These are phyloP conservation scores for Notoglanidium macrostoma DNA, from an alignment of 2,797 vertebrate species.

Conservation along the genomic window DNA sequence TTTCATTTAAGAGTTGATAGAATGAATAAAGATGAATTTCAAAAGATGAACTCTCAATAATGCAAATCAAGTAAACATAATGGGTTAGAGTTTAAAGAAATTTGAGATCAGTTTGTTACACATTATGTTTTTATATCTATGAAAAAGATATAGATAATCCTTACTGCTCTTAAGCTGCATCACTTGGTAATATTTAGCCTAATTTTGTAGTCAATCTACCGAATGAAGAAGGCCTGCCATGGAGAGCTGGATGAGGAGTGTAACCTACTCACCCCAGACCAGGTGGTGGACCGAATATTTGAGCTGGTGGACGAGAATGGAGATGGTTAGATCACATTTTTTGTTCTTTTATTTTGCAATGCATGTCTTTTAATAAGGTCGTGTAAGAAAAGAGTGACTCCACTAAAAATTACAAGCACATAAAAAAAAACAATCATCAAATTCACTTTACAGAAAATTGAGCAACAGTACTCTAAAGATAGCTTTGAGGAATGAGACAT, in stretches of 20 bases:
- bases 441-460: not conserved
- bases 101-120: not conserved
- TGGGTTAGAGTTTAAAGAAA: not conserved
- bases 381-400: not conserved
- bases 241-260: slow-evolving; percentile 78
- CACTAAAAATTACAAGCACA: not conserved
- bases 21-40: not conserved
- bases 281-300: slow-evolving; percentile 97
- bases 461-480: not conserved
- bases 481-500: not conserved
- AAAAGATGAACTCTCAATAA: not conserved
- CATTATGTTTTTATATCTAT: not conserved
- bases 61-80: not conserved
- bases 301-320: slow-evolving; percentile 93
- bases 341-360: not conserved
- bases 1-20: not conserved
- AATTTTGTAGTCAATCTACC: slow-evolving; percentile 86
- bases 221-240: slow-evolving; percentile 89
- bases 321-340: slow-evolving; percentile 80
- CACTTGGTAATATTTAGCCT: slow-evolving; percentile 27
- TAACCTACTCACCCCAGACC: slow-evolving; percentile 85
- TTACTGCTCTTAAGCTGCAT: not conserved
- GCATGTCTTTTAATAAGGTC: not conserved
- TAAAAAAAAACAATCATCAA: not conserved
- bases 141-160: not conserved